A percentile compares a stretch with the other conserved stretches of the same genome.
phyloP scores from a whole-genome alignment of 2,113 vertebrate species.

The Oxyruncus cristatus region DNA sequence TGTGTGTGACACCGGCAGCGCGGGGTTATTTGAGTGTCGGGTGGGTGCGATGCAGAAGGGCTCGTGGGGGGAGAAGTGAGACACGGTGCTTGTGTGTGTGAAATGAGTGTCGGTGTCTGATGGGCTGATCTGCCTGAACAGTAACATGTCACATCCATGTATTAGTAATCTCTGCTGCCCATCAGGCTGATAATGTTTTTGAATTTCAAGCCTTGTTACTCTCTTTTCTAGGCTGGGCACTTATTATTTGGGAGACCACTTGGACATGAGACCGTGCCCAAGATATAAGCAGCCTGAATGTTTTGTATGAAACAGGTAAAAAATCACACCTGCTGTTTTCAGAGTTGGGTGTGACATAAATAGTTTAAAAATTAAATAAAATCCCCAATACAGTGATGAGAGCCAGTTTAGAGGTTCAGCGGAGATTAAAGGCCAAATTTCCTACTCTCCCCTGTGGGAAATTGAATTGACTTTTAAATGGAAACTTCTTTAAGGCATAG shows the following conservation, averaged over 20 bases:
- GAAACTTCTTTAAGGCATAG: neutral
- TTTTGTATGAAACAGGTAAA: neutral
- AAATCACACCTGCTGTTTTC: neutral
- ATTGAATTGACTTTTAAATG: neutral
- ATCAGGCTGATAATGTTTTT: no score
- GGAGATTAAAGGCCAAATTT: neutral
- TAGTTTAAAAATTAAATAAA: neutral
- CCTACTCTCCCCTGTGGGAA: accelerated
- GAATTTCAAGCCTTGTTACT: neutral
- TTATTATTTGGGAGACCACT: neutral
- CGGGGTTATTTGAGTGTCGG: neutral
- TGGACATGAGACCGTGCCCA: neutral
- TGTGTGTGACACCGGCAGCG: accelerated
- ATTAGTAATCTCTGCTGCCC: neutral
- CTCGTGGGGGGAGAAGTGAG: neutral
- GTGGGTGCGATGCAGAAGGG: neutral
- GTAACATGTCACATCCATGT: neutral
- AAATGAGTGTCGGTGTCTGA: neutral
- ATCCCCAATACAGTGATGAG: neutral
- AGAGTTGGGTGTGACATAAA: neutral
- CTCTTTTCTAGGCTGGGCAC: neutral
- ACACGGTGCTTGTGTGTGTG: accelerated
- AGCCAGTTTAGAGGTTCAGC: neutral
- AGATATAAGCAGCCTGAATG: neutral
- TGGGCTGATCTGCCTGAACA: neutral